phyloP scores from a whole-genome alignment of 2,113 vertebrate genomes.

The Oplegnathus fasciatus region DNA sequence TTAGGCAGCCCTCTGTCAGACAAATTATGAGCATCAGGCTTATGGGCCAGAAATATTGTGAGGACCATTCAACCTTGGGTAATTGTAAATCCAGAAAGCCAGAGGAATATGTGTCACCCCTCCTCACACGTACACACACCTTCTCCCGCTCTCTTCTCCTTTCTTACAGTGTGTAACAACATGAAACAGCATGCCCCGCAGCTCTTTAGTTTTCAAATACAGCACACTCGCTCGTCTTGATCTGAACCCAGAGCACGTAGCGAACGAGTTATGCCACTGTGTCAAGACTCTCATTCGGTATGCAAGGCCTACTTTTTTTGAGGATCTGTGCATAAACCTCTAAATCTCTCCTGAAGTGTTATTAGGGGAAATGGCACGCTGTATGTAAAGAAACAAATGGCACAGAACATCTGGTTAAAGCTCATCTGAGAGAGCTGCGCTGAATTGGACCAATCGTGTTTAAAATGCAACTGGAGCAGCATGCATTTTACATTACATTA shows the following conservation, averaged over 20 bases:
- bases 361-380: slow-evolving; percentile 52
- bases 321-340: slow-evolving; percentile 66
- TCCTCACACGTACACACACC: slow-evolving; percentile 40
- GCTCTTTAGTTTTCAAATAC: slow-evolving; percentile 73
- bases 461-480: slow-evolving; percentile 80
- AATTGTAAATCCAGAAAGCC: slow-evolving; percentile 69
- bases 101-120: slow-evolving; percentile 63
- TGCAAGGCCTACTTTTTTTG: slow-evolving; percentile 58
- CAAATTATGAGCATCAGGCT: slow-evolving; percentile 55
- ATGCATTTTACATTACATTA: slow-evolving; percentile 79
- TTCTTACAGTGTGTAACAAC: slow-evolving; percentile 68
- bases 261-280: slow-evolving; percentile 66
- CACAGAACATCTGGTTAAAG: slow-evolving; percentile 71
- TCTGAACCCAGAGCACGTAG: slow-evolving; percentile 78
- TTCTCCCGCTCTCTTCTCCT: slow-evolving; percentile 46
- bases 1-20: slow-evolving; percentile 61
- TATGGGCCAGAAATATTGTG: slow-evolving; percentile 57
- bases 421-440: slow-evolving; percentile 61
- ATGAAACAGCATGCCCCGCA: slow-evolving; percentile 74
- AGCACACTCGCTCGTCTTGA: slow-evolving; percentile 55
- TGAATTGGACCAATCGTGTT: slow-evolving; percentile 68
- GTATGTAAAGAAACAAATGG: slow-evolving; percentile 77
- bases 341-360: slow-evolving; percentile 78
- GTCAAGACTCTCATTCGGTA: slow-evolving; percentile 70
- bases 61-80: slow-evolving; percentile 67